A percentile compares a stretch with the other conserved stretches of the same genome.
Conservation (phyloP, 2,888 invertebrate genomes). For the Polydrusus tereticollis region DNA sequence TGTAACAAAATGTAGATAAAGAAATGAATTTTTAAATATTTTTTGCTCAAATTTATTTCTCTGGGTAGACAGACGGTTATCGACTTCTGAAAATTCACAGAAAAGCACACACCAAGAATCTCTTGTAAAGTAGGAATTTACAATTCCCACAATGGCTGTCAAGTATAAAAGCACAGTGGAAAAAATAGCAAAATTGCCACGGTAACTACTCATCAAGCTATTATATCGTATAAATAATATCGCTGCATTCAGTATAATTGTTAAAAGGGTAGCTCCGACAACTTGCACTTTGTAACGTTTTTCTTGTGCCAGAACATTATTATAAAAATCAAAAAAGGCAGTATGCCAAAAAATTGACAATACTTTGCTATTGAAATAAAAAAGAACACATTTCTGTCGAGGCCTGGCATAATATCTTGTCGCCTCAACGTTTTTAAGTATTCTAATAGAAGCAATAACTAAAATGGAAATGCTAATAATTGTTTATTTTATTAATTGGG, state of each 20-base stretch:
- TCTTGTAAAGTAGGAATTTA: not conserved
- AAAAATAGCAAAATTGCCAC: not conserved
- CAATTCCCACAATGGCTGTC: not conserved
- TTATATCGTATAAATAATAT: not conserved
- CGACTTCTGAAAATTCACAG: not conserved
- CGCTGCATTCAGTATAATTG: not conserved
- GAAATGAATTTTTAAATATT: not conserved
- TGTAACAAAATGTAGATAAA: not conserved
- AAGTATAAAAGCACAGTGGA: not conserved
- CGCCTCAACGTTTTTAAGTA: too few species aligned
- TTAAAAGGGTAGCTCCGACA: not conserved
- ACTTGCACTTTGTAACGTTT: not conserved
- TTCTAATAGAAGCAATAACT: too few species aligned
- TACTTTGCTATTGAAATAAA: too few species aligned
- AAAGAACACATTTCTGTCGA: too few species aligned
- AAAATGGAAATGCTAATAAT: too few species aligned
- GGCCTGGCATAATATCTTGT: too few species aligned
- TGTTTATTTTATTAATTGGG: too few species aligned
- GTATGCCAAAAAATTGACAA: not conserved
- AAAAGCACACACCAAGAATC: not conserved
- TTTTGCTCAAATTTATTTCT: not conserved
- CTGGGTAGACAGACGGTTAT: not conserved
- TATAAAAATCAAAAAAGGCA: not conserved
- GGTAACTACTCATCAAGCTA: not conserved
- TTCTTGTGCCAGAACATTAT: not conserved